A percentile compares a stretch with the other conserved stretches of the same genome.
These are phyloP conservation scores for Nudaria mundana DNA, from an alignment of 2,888 invertebrate species.

Conservation along the genomic window DNA sequence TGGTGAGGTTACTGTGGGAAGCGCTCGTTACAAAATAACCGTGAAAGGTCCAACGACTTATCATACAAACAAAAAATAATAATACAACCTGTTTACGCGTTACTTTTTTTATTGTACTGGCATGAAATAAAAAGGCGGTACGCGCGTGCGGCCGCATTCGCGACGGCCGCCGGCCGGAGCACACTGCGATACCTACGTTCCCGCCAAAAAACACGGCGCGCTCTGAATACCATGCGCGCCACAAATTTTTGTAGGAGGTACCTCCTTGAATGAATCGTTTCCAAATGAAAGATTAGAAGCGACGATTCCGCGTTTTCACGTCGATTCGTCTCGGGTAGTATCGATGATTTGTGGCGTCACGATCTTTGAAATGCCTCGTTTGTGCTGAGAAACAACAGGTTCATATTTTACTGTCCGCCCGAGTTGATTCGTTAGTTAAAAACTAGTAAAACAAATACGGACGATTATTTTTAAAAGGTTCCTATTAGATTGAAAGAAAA, in stretches of 20 bases:
- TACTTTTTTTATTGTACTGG: conserved; percentile 37
- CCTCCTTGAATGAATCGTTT: conserved; percentile 38
- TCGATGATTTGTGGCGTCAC: conserved; percentile 61
- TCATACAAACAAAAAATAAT: conserved; percentile 48
- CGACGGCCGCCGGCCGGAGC: conserved; percentile 44
- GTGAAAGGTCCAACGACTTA: conserved; percentile 38
- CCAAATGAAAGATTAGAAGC: conserved; percentile 47
- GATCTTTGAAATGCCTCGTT: conserved; percentile 48
- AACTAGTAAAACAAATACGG: conserved; percentile 25
- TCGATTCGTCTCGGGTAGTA: conserved; percentile 60
- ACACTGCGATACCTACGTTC: too few relatives aligned
- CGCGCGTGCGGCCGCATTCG: conserved; percentile 72
- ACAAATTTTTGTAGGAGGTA: conserved; percentile 59
- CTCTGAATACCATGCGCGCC: conserved; percentile 58
- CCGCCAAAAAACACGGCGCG: conserved; percentile 69
- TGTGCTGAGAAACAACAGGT: conserved; percentile 45
- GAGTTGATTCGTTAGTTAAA: conserved; percentile 19
- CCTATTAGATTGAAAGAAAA: conserved; percentile 10
- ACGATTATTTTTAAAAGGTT: conserved; percentile 12
- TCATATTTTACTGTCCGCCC: conserved; percentile 29
- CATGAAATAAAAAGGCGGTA: conserved; percentile 43
- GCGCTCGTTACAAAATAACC: conserved; percentile 27
- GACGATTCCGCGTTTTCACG: conserved; percentile 58
- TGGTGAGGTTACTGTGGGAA: conserved; percentile 30
- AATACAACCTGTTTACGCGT: conserved; percentile 62